A percentile compares a stretch with the other conserved stretches of the same genome.
These are phyloP conservation scores for Amphiduros pacificus DNA, from an alignment of 2,888 invertebrate genomes.

Conservation along the genomic window DNA sequence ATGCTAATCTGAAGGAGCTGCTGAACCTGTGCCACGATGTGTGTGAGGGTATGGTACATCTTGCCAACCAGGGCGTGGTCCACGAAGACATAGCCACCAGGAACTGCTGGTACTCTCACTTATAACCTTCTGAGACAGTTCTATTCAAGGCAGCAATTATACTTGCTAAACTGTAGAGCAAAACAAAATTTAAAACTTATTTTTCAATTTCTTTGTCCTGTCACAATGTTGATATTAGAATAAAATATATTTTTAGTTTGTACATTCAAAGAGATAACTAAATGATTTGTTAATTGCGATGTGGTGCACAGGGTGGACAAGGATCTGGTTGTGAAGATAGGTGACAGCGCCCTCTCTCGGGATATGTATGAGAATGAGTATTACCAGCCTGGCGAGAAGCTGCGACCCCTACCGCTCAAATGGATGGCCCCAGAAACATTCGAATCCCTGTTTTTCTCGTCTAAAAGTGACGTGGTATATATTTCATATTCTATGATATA, in stretches of 20 bases:
- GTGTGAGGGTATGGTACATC: not conserved
- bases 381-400: slow-evolving; percentile 11
- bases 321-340: slow-evolving; percentile 8
- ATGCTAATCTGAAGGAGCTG: not conserved
- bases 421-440: slow-evolving; percentile 16
- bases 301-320: slow-evolving; percentile 8
- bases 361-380: slow-evolving; percentile 14
- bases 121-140: too few relatives aligned
- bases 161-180: too few relatives aligned
- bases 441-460: not conserved
- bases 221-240: too few relatives aligned
- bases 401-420: slow-evolving; percentile 3
- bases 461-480: slow-evolving; percentile 11
- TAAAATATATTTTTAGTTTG: too few relatives aligned
- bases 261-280: too few relatives aligned
- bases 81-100: not conserved
- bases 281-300: too few relatives aligned
- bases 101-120: slow-evolving; percentile 1
- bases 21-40: not conserved
- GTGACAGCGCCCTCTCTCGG: slow-evolving; percentile 1
- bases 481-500: too few relatives aligned
- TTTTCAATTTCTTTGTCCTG: too few relatives aligned
- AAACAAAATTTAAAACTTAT: too few relatives aligned
- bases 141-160: too few relatives aligned
- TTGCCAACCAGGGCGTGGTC: not conserved